phyloP scores from a whole-genome alignment of 1,140 invertebrate species.

The Cylas formicarius region DNA sequence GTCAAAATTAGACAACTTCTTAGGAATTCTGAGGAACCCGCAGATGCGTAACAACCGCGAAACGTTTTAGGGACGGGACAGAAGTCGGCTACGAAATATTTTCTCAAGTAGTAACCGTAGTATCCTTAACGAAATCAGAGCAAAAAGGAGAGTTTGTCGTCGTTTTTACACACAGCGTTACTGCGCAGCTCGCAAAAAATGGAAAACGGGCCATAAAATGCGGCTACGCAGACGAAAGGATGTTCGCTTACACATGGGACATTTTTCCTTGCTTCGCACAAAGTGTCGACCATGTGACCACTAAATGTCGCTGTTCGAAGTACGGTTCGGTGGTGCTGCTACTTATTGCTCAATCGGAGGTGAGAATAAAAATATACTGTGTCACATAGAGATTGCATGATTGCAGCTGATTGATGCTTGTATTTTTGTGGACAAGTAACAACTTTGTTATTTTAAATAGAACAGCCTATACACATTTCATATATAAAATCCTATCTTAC shows the following conservation, averaged over 20 bases:
- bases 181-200: neutral
- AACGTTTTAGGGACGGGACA: constrained; percentile 49
- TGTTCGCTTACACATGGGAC: constrained; percentile 43
- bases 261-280: constrained; percentile 48
- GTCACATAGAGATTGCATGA: too few species aligned
- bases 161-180: constrained; percentile 8
- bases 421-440: too few species aligned
- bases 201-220: constrained; percentile 48
- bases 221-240: constrained; percentile 41
- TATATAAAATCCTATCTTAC: too few species aligned
- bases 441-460: too few species aligned
- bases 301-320: constrained; percentile 51
- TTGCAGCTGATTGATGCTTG: too few species aligned
- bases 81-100: constrained; percentile 60
- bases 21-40: too few species aligned
- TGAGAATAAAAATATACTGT: too few species aligned
- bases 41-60: neutral
- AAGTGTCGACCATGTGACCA: constrained; percentile 44
- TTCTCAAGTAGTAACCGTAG: constrained; percentile 47
- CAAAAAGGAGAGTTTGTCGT: constrained; percentile 4
- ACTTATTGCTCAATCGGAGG: constrained; percentile 13
- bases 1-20: too few species aligned
- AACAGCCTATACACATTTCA: too few species aligned
- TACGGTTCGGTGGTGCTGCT: constrained; percentile 38
- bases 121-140: constrained; percentile 1